Conservation (phyloP, 2,888 invertebrate genomes). For the Ochropacha duplaris region DNA sequence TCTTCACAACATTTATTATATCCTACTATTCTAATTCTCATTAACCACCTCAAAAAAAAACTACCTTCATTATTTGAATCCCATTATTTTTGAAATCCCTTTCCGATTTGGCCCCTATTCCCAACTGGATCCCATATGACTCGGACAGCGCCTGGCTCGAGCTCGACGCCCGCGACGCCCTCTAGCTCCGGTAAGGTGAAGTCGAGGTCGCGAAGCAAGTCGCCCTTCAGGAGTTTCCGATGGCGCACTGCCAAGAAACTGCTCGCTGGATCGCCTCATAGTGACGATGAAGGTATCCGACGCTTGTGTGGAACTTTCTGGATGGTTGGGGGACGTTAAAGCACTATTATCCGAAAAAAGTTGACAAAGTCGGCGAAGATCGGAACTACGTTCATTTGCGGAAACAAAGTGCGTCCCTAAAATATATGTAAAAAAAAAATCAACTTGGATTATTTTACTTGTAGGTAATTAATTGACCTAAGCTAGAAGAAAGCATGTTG, state of each 20-base stretch:
- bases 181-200: constrained; percentile 86
- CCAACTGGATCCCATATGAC: constrained; percentile 26
- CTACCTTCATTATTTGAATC: neutral
- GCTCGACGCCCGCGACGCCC: constrained; percentile 71
- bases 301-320: constrained; percentile 52
- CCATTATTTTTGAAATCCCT: neutral
- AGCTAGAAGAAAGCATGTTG: no score
- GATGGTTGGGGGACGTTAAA: constrained; percentile 26
- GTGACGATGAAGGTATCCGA: constrained; percentile 91
- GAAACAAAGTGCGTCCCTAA: no score
- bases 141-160: constrained; percentile 66
- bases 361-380: no score
- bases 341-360: no score
- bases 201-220: constrained; percentile 95
- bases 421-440: no score
- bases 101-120: neutral
- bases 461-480: no score
- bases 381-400: no score
- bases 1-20: neutral
- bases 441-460: no score
- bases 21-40: constrained; percentile 6
- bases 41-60: no score
- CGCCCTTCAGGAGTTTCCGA: constrained; percentile 96
- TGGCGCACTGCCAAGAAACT: constrained; percentile 92
- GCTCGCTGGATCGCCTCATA: constrained; percentile 86